phyloP scores from a whole-genome alignment of 2,888 invertebrate genomes.

The Odontocolon sp. region DNA sequence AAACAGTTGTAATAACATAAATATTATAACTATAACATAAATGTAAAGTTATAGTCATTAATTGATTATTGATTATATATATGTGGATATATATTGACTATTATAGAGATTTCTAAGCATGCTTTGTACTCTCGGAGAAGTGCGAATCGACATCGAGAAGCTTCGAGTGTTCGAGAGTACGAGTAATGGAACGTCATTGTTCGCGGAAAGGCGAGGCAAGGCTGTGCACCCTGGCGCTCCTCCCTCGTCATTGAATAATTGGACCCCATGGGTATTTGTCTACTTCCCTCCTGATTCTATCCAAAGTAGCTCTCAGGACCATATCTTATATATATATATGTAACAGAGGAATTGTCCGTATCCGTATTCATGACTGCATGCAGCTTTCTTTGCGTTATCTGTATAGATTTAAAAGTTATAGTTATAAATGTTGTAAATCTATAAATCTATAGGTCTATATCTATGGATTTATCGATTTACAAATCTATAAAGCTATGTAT shows the following conservation, averaged over 20 bases:
- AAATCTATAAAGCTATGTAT: neutral
- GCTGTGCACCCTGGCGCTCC: slow-evolving; percentile 64
- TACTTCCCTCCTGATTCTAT: neutral
- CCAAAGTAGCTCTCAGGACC: too few species aligned
- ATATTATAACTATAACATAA: too few species aligned
- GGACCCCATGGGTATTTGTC: slow-evolving; percentile 37
- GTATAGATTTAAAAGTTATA: neutral
- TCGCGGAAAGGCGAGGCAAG: slow-evolving; percentile 73
- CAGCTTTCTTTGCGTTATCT: slow-evolving; percentile 34
- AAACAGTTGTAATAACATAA: too few species aligned
- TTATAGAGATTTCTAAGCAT: too few species aligned
- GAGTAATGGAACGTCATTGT: slow-evolving; percentile 70
- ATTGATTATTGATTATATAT: too few species aligned
- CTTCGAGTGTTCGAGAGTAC: slow-evolving; percentile 43
- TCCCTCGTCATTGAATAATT: slow-evolving; percentile 45
- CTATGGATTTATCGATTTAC: slow-evolving; percentile 9
- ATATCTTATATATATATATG: too few species aligned
- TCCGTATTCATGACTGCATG: slow-evolving; percentile 57
- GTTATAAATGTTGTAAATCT: neutral
- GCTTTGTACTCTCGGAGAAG: too few species aligned
- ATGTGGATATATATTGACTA: too few species aligned
- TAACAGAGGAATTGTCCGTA: slow-evolving; percentile 37
- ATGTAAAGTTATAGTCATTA: too few species aligned
- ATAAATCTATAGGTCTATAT: neutral
- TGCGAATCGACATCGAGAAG: too few species aligned